Base-by-base conservation (phyloP, 1,140 invertebrate genomes). In the Argopecten irradians region DNA sequence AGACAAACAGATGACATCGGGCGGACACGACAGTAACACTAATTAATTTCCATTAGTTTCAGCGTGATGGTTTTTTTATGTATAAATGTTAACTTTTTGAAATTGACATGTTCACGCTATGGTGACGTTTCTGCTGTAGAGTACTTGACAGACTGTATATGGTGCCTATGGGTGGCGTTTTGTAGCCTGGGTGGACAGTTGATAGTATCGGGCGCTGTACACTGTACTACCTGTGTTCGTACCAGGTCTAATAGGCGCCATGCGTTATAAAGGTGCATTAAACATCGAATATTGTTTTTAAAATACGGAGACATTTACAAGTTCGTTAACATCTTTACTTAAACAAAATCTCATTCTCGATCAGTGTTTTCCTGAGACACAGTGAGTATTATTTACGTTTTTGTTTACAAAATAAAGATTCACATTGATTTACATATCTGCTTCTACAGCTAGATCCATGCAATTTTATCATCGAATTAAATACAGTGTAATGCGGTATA, bases 291-390 rank as follows among this genome's bases (percentile, higher is more conserved):
- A 71, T 71, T 71, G 55, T 71, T 71, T 71, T 71, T 28, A 39
- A 28, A 71, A 71, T 5, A 71, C 22, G 55, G 55, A n/a, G 55
- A 71, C 55, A 71, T 71, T 71, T 71, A 71, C 55, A 71, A 3
- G n/a, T 71, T 71, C 55, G 55, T 28, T 71, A 71, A 71, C 55
- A 71, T 71, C 55, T n/a, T 28, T 71, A 71, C 28, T 71, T 71
- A n/a, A n/a, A n/a, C 22, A n/a, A n/a, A 71, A 71, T 71, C 55
- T 71, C n/a, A 71, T 7, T 71, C 28, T 71, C 11, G 28, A 71
- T 28, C 22, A n/a, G 1, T 71, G 55, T 46, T 46, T 71, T n/a
- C 16, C 36, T n/a, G 5, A 28, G 28, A 28, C 55, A 28, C 1
- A n/a, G 2, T n/a, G 11, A n/a, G 55, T 55, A 28, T 71, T 71